Conservation (phyloP, 2,888 invertebrate genomes). For the Apotomis betuletana region DNA sequence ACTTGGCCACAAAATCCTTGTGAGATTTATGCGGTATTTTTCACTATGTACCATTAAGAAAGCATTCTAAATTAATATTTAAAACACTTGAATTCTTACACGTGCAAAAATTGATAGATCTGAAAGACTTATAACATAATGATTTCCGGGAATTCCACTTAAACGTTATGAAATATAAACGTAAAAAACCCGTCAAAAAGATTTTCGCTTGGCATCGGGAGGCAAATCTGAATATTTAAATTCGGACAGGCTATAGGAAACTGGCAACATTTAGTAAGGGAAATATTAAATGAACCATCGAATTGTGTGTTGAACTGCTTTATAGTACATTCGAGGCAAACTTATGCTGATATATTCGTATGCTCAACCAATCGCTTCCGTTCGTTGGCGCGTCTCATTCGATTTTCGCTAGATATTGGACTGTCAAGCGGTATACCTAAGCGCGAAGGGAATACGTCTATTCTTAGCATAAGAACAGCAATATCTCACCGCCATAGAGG, state of each 20-base stretch:
- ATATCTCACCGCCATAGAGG: conserved; percentile 37
- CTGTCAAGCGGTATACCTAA: conserved; percentile 35
- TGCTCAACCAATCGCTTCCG: conserved; percentile 12
- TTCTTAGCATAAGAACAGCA: conserved; percentile 34
- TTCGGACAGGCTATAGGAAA: neutral
- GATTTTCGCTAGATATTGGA: conserved; percentile 37
- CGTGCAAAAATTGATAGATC: neutral
- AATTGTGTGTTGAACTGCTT: conserved; percentile 15
- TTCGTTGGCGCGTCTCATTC: conserved; percentile 34
- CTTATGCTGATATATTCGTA: conserved; percentile 20
- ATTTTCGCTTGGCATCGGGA: conserved; percentile 1
- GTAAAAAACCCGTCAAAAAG: conserved; percentile 9
- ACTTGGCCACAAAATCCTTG: conserved; percentile 33
- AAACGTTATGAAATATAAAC: conserved; percentile 9
- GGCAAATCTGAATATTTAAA: conserved; percentile 24
- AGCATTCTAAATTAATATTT: conserved; percentile 12
- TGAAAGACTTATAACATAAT: neutral
- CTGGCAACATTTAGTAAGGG: neutral
- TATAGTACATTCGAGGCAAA: conserved; percentile 4
- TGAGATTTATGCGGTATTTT: conserved; percentile 33
- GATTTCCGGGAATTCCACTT: conserved; percentile 4
- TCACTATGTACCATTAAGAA: conserved; percentile 22
- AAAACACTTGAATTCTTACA: conserved; percentile 3
- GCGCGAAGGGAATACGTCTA: conserved; percentile 30
- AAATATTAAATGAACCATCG: conserved; percentile 10